These are phyloP conservation scores for Dascillus cervinus DNA, from an alignment of 2,888 invertebrate species.

Conservation along the genomic window DNA sequence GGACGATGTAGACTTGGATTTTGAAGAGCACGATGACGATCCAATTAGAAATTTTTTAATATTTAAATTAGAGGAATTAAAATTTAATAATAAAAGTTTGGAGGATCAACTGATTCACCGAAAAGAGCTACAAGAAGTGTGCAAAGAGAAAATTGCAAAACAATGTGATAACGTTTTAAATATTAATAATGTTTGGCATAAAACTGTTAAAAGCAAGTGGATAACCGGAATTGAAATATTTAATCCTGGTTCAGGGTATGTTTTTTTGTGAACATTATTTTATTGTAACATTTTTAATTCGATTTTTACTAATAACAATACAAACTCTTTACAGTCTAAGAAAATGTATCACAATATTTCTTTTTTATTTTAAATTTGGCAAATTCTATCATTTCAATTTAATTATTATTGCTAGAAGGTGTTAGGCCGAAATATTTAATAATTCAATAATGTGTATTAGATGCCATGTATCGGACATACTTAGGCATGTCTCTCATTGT, in stretches of 20 bases:
- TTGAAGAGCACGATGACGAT: conserved; percentile 26
- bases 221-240: too few species aligned
- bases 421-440: too few species aligned
- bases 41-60: conserved; percentile 16
- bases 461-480: conserved; percentile 7
- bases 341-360: too few species aligned
- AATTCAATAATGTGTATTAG: too few species aligned
- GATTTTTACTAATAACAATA: too few species aligned
- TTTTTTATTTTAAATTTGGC: too few species aligned
- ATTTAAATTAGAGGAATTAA: conserved; percentile 16
- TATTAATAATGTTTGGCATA: conserved; percentile 22
- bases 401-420: too few species aligned
- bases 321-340: too few species aligned
- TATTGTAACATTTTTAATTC: too few species aligned
- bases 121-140: conserved; percentile 10
- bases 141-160: conserved; percentile 3
- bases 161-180: conserved; percentile 6
- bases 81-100: conserved; percentile 11
- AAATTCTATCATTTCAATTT: too few species aligned
- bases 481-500: conserved; percentile 28
- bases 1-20: conserved; percentile 19
- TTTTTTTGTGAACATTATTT: too few species aligned
- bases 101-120: conserved; percentile 9
- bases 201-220: conserved; percentile 23
- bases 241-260: too few species aligned